Evolutionary conservation across 2,113 vertebrate species (phyloP).

Genomic region (Triplophysa rosa): DNA sequence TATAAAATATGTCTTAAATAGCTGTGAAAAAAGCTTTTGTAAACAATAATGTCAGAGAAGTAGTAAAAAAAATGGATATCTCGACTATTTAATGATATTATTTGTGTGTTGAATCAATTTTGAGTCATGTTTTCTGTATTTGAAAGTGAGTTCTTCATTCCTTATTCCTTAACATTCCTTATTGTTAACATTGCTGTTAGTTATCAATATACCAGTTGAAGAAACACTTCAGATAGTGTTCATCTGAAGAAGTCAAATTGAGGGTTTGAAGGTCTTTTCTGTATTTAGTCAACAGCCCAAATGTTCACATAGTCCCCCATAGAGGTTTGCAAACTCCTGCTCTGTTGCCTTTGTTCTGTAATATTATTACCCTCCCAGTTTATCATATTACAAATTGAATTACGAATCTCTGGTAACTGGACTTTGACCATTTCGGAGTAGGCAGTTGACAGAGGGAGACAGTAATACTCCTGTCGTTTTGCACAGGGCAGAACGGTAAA

Average conservation of each 20-base stretch:
- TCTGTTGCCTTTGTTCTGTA: slow-evolving; percentile 36
- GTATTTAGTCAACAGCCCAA: background rate
- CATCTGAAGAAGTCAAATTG: too few relatives aligned
- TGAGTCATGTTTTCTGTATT: background rate
- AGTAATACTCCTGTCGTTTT: slow-evolving; percentile 22
- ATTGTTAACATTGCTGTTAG: background rate
- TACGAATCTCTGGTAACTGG: slow-evolving; percentile 36
- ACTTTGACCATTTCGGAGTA: slow-evolving; percentile 46
- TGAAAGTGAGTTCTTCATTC: background rate
- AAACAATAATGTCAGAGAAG: background rate
- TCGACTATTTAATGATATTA: background rate
- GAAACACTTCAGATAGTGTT: background rate
- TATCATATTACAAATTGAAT: slow-evolving; percentile 36
- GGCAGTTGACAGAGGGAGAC: slow-evolving; percentile 6
- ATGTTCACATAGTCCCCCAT: slow-evolving; percentile 1
- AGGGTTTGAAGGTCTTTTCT: background rate
- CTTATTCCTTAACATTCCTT: background rate
- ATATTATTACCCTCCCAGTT: slow-evolving; percentile 41
- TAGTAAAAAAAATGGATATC: background rate
- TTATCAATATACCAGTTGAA: background rate
- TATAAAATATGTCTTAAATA: background rate
- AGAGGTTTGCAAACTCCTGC: slow-evolving; percentile 38
- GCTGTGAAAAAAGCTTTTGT: slow-evolving; percentile 11
- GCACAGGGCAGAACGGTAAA: background rate
- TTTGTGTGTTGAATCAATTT: background rate